Conservation (phyloP, 92 coral and sea anemone species). For the Phenganax marumi region DNA sequence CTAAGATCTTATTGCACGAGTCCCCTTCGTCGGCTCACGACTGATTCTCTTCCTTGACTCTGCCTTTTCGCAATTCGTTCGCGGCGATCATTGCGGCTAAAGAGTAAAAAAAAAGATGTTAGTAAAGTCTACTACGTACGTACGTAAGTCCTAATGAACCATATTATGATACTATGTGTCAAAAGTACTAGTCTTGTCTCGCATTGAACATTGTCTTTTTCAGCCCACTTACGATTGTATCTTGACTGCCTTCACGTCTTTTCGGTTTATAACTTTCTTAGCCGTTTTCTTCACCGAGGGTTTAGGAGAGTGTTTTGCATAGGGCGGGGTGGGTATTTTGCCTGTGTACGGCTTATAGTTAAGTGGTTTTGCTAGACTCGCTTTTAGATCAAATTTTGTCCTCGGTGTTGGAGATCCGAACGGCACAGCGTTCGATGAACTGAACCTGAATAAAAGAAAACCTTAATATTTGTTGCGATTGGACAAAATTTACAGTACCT, state of each 20-base stretch:
- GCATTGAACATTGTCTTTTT: not conserved
- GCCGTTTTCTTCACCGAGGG: constrained; percentile 44
- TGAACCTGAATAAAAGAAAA: not conserved
- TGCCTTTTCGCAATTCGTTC: constrained; percentile 48
- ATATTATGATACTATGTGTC: not conserved
- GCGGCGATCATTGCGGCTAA: constrained; percentile 71
- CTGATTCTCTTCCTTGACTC: constrained; percentile 59
- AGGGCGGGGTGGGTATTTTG: constrained; percentile 67
- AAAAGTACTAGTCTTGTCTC: not conserved
- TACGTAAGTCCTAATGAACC: too few species aligned
- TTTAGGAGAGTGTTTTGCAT: constrained; percentile 45
- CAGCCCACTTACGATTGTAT: constrained; percentile 55
- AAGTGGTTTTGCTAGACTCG: constrained; percentile 82
- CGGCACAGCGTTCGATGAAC: constrained; percentile 20
- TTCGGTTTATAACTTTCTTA: constrained; percentile 40
- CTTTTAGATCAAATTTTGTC: constrained; percentile 80
- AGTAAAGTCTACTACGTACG: not conserved
- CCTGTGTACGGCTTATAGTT: constrained; percentile 86
- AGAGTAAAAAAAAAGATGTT: not conserved
- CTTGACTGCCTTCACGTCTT: constrained; percentile 76
- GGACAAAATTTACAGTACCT: not conserved
- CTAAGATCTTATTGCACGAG: constrained; percentile 41
- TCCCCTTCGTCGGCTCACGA: constrained; percentile 71
- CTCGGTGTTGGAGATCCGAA: constrained; percentile 65
- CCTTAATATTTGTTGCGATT: not conserved